A percentile compares a stretch with the other conserved stretches of the same genome.
These are phyloP conservation scores for Drosophila bifasciata DNA, from an alignment of 1,140 invertebrate genomes.

Conservation along the genomic window DNA sequence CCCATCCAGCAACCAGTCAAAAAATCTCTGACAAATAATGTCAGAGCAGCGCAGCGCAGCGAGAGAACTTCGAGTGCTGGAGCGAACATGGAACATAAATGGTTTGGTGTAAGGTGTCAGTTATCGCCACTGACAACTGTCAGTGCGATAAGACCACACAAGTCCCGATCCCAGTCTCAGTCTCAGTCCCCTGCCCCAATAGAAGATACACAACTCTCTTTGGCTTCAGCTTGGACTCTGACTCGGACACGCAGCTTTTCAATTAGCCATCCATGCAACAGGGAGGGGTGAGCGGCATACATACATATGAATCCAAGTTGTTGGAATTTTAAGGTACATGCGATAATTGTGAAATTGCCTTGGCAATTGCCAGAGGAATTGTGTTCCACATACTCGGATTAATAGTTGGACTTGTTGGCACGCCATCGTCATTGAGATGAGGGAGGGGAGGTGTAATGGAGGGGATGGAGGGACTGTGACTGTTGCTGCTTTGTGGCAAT, in stretches of 20 bases:
- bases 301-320: slow-evolving; percentile 10
- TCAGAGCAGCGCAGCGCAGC: too few species aligned
- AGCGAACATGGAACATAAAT: slow-evolving; percentile 11
- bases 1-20: slow-evolving; percentile 9
- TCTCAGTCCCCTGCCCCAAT: background rate
- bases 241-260: slow-evolving; percentile 60
- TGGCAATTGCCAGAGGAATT: slow-evolving; percentile 27
- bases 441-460: too few species aligned
- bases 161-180: background rate
- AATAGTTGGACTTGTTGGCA: slow-evolving; percentile 29
- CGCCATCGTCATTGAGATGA: background rate
- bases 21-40: background rate
- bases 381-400: slow-evolving; percentile 56
- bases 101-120: slow-evolving; percentile 62
- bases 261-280: slow-evolving; percentile 61
- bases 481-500: background rate
- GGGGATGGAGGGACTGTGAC: too few species aligned
- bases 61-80: background rate
- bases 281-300: too few species aligned
- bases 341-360: slow-evolving; percentile 57
- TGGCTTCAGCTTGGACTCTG: background rate
- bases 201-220: slow-evolving; percentile 2
- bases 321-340: slow-evolving; percentile 51
- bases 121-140: slow-evolving; percentile 61
- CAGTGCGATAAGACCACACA: slow-evolving; percentile 56